Base-by-base conservation (phyloP, 2,888 invertebrate genomes). In the Phragmatobia fuliginosa region DNA sequence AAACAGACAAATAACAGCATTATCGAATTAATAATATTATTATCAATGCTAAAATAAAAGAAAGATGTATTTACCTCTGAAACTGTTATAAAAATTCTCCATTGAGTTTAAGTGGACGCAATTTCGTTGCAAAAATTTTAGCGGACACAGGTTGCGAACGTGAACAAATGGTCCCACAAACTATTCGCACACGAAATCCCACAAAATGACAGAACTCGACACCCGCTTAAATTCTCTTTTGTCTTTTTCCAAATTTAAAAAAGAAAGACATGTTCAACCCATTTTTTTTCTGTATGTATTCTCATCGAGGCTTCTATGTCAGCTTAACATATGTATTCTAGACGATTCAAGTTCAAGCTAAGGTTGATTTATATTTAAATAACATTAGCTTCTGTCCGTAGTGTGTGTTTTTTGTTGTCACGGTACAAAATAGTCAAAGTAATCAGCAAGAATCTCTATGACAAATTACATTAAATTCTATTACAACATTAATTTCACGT, bases 111-210 rank as follows among this genome's bases (percentile, higher is more conserved):
- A 71, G 45, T 31, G 56, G 25, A 58, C 62, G 32, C 59, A 67
- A 71, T 78, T 73, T 74, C 49, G 63, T 64, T 36, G 21, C 10
- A 36, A 58, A 68, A 71, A 65, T 33, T 69, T 36, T 36, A 71
- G 18, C 41, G 64, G 33, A 63, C 52, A 67, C 61, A 59, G 38
- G 8, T 72, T 75, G 69, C 74, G 77, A 83, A 82, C 82, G 78
- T 72, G 77, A 77, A 83, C 83, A 88, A 90, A 91, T 88, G 86
- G 87, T 88, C 88, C 84, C 72, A 78, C 84, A 83, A 91, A 90
- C 88, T 88, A 86, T 86, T 81, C 78, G 74, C 74, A 81, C 80
- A 76, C 73, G 75, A 66, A 77, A 82, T 76, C 74, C 72, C 72
- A 60, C 49, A 45, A 41, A 49, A 59, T 11, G 28, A 32, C 32